Evolutionary conservation across 1,140 invertebrate species (phyloP), one percentile per base, ranked within the genome.

Genomic region (Pseudomyrmex sp.): DNA sequence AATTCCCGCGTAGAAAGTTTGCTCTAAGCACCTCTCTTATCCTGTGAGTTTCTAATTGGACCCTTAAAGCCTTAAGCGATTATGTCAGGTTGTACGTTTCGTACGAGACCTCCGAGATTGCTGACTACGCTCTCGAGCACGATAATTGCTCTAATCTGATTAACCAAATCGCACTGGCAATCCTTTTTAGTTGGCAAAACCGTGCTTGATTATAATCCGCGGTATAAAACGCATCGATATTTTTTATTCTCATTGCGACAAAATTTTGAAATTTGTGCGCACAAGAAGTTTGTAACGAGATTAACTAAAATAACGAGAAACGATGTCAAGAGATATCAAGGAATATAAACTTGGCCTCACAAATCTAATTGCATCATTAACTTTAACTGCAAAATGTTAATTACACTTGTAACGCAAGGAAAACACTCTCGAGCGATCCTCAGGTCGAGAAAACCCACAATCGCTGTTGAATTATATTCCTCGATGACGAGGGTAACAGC

Each of bases 1-100:
- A 48, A 35, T n/a, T 82, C 35, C 72, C 58, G 58, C 59, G 80
- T 76, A 35, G 80, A 63, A 77, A 77, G 58, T 23, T 50, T 66
- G 48, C 44, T 68, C 50, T 87, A 63, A 88, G 90, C 87, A 83
- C 35, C 35, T 66, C 26, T 66, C 87, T 90, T 86, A 88, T 85
- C 65, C 70, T 35, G 35, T 1, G 80, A 87, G 82, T 90, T 35
- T 85, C 79, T 90, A 91, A 92, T 92, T 91, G 87, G 85, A 73
- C 35, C 46, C 52, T 44, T 56, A 13, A 59, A 63, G 59, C 18
- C 13, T 23, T 56, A 68, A 80, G 46, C 20, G 59, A 77, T 87
- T 86, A 83, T 86, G 66, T 50, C n/a, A 72, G 23, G 58, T 83
- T 58, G 52, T 61, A 61, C 74, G 18, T 86, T 86, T 69, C 18